Evolutionary conservation across 2,113 vertebrate genomes (phyloP).

Genomic region (Prietella phreatophila): DNA sequence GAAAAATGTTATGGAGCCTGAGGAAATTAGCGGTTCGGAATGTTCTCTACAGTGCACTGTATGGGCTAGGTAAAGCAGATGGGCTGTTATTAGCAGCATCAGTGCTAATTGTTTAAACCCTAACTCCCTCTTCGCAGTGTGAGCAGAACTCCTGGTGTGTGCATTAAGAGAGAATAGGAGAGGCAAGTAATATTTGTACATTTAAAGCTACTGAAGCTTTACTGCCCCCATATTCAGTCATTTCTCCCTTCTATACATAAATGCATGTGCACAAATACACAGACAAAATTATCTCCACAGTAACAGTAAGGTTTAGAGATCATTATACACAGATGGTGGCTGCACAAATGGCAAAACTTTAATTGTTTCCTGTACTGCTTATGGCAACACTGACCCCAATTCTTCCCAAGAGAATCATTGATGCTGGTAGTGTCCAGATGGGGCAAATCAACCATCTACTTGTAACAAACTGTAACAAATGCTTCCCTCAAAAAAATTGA

Average conservation of each 20-base stretch:
- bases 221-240: slow-evolving; percentile 21
- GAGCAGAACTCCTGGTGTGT: slow-evolving; percentile 7
- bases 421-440: background rate
- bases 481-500: background rate
- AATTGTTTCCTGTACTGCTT: slow-evolving; percentile 38
- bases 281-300: slow-evolving; percentile 15
- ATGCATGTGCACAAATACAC: background rate
- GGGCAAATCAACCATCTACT: slow-evolving; percentile 4
- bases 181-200: background rate
- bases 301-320: slow-evolving; percentile 34
- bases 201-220: slow-evolving; percentile 34
- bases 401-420: slow-evolving; percentile 9
- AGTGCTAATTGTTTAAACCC: slow-evolving; percentile 39
- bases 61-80: slow-evolving; percentile 12
- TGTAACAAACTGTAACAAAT: background rate
- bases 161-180: background rate
- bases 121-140: slow-evolving; percentile 12
- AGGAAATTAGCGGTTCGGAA: slow-evolving; percentile 5
- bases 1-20: slow-evolving; percentile 15
- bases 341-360: slow-evolving; percentile 41
- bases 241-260: slow-evolving; percentile 7
- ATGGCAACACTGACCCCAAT: slow-evolving; percentile 23
- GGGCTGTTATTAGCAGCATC: slow-evolving; percentile 39
- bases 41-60: slow-evolving; percentile 29
- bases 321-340: slow-evolving; percentile 46